Conservation (phyloP, 2,888 invertebrate species). For the Carterocephalus palaemon region DNA sequence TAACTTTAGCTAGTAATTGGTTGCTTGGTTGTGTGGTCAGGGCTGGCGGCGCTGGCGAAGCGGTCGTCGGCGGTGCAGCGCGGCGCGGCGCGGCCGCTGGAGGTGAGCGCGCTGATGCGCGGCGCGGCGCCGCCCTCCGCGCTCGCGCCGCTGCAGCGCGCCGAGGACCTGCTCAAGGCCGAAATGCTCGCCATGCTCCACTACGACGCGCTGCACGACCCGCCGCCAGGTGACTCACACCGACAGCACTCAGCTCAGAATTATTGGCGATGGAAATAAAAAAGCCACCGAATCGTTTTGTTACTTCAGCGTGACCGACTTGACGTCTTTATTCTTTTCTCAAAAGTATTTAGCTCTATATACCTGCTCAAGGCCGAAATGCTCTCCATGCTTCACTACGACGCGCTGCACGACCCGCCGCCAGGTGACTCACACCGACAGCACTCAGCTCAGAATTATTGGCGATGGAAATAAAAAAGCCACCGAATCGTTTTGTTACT, state of each 20-base stretch:
- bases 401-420: conserved; percentile 88
- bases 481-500: too few relatives aligned
- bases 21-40: too few relatives aligned
- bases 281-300: too few relatives aligned
- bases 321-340: too few relatives aligned
- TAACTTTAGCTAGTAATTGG: too few relatives aligned
- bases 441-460: too few relatives aligned
- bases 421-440: too few relatives aligned
- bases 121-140: conserved; percentile 84
- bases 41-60: conserved; percentile 68
- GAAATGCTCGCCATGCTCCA: conserved; percentile 98
- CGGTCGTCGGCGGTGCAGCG: conserved; percentile 93
- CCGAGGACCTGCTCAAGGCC: conserved; percentile 96
- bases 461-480: too few relatives aligned
- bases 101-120: conserved; percentile 90
- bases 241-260: too few relatives aligned
- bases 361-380: conserved; percentile 97
- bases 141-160: conserved; percentile 92
- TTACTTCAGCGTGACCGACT: too few relatives aligned
- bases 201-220: conserved; percentile 91
- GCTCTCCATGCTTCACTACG: conserved; percentile 96
- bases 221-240: conserved; percentile 74
- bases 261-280: too few relatives aligned
- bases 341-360: too few relatives aligned
- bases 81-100: conserved; percentile 88